Evolutionary conservation across 1,140 invertebrate genomes (phyloP).

Genomic region (Lasaia peninsularis): DNA sequence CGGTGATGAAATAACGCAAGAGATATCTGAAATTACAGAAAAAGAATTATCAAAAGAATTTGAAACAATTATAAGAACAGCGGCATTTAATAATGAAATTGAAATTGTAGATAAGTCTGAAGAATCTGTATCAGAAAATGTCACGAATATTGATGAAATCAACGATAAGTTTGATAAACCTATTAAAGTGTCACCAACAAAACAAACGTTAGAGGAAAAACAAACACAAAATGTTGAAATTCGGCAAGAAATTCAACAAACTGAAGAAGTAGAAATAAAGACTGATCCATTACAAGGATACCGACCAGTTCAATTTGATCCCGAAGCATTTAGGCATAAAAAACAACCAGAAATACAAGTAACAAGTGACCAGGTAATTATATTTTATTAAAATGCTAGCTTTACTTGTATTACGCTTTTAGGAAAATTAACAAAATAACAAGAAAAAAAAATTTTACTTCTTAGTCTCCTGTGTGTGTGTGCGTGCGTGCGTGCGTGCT

Average conservation of each 20-base stretch:
- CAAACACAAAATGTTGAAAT: slow-evolving; percentile 4
- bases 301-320: slow-evolving; percentile 38
- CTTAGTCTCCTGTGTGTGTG: no score
- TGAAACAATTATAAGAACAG: not conserved
- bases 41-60: slow-evolving; percentile 8
- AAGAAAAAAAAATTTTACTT: no score
- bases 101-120: not conserved
- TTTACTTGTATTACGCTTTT: no score
- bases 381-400: not conserved
- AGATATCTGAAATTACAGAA: slow-evolving; percentile 2
- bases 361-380: slow-evolving; percentile 17
- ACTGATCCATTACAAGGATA: slow-evolving; percentile 32
- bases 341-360: slow-evolving; percentile 14
- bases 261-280: slow-evolving; percentile 16
- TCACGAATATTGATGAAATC: not conserved
- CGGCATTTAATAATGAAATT: not conserved
- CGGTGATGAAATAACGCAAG: not conserved
- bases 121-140: not conserved
- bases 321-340: slow-evolving; percentile 28
- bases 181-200: not conserved
- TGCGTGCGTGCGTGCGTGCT: no score
- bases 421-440: no score
- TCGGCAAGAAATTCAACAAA: slow-evolving; percentile 17
- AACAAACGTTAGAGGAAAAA: not conserved
- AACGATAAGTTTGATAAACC: not conserved